Percentiles rank a stretch among this genome's conserved stretches.
These are phyloP conservation scores for Tachypleus tridentatus DNA, from an alignment of 1,140 invertebrate species.

Conservation along the genomic window DNA sequence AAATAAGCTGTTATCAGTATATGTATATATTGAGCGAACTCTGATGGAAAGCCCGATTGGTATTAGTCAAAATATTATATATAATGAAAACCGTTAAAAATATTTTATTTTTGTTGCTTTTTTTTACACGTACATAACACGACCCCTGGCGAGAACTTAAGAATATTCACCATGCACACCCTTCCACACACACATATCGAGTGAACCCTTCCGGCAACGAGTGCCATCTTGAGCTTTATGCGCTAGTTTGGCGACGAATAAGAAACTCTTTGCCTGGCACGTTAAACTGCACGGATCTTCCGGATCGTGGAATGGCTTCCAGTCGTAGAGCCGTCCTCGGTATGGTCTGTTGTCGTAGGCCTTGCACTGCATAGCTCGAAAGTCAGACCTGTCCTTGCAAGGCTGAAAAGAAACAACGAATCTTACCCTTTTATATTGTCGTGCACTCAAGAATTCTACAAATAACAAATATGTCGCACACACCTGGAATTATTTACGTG, in stretches of 20 bases:
- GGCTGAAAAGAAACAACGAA: slow-evolving; percentile 44
- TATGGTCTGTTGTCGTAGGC: slow-evolving; percentile 67
- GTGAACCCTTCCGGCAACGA: slow-evolving; percentile 59
- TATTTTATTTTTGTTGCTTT: too few species aligned
- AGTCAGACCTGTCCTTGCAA: slow-evolving; percentile 55
- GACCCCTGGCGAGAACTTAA: too few species aligned
- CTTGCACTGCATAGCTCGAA: slow-evolving; percentile 66
- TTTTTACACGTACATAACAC: too few species aligned
- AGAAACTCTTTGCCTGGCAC: slow-evolving; percentile 49
- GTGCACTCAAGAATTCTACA: too few species aligned
- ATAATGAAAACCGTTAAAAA: too few species aligned
- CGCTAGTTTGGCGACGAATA: slow-evolving; percentile 60
- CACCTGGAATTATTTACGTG: too few species aligned
- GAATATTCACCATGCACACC: slow-evolving; percentile 57
- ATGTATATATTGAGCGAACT: too few species aligned
- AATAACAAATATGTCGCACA: too few species aligned
- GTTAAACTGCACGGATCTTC: slow-evolving; percentile 69
- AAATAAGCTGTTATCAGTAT: too few species aligned
- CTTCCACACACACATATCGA: slow-evolving; percentile 84
- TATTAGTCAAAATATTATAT: too few species aligned
- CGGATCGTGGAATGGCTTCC: slow-evolving; percentile 76
- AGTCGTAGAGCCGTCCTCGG: slow-evolving; percentile 62
- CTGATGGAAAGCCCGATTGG: too few species aligned
- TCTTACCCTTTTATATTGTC: too few species aligned
- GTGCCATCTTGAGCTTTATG: slow-evolving; percentile 76